Conservation (phyloP, 2,113 vertebrate species). For the Takifugu bimaculatus region DNA sequence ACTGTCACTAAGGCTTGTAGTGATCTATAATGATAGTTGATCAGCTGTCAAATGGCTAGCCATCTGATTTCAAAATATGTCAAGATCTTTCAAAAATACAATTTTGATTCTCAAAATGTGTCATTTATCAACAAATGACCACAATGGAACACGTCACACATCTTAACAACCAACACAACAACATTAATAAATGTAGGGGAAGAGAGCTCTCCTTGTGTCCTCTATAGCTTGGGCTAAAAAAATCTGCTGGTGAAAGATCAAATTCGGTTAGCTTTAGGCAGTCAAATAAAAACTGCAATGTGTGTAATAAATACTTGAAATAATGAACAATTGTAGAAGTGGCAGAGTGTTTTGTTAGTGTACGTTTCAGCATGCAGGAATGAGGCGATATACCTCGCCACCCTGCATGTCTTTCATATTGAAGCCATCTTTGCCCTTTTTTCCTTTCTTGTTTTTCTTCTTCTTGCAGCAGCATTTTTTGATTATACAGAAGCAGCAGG, state of each 20-base stretch:
- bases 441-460: constrained; percentile 97
- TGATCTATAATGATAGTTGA: constrained; percentile 15
- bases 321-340: constrained; percentile 15
- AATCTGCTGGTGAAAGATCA: constrained; percentile 60
- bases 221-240: constrained; percentile 54
- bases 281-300: constrained; percentile 5
- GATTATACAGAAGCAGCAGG: constrained; percentile 98
- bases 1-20: constrained; percentile 22
- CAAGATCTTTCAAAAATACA: too few relatives aligned
- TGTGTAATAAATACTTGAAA: constrained; percentile 7
- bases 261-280: constrained; percentile 44
- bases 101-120: constrained; percentile 42
- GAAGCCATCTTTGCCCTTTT: constrained; percentile 92
- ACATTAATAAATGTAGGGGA: constrained; percentile 59
- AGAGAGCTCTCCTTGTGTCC: constrained; percentile 65
- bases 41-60: constrained; percentile 24
- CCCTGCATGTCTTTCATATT: constrained; percentile 97
- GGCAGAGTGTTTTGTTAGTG: constrained; percentile 2
- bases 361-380: constrained; percentile 12
- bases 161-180: constrained; percentile 59
- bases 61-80: too few relatives aligned
- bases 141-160: constrained; percentile 62
- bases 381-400: constrained; percentile 70
- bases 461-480: constrained; percentile 99
- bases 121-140: constrained; percentile 66